Evolutionary conservation across 2,888 invertebrate species (phyloP), one percentile per base, ranked within the genome.

Genomic region (Danaus chrysippus): DNA sequence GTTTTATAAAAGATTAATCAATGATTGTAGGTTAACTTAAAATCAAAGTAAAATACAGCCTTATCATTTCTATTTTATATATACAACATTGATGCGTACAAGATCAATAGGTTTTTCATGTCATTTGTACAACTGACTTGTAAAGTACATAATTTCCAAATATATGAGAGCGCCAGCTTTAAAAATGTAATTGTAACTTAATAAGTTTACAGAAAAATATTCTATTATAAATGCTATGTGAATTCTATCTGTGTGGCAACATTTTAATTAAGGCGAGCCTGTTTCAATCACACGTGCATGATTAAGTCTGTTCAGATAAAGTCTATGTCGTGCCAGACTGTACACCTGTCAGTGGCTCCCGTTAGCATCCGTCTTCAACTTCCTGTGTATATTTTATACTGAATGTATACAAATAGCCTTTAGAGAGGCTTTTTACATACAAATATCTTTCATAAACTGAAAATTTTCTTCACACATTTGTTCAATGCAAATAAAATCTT

Each of bases 221-320:
- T 34, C 2, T 34, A 34, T 34, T 49, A 49, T 17, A 17, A 17
- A 17, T 10, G 17, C 10, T 17, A 49, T 17, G 10, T 17, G 10
- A 9, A 10, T 17, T 49, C 10, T 17, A n/a, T 17, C 49, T 9
- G 49, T 59, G 15, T 43, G 15, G 49, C 61, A 19, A 66, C 52
- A 19, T 61, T 63, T 61, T 63, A 66, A 61, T 61, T 63, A 59
- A 62, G 58, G 10, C 17, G 34, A n/a, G 34, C 59, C 59, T 56
- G 52, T 56, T 42, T 61, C 43, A 53, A 66, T 43, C 54, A 59
- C 56, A 63, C 56, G 56, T 61, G 63, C 56, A 56, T 59, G 63
- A 66, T 66, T 66, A 57, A 66, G 63, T 63, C 49, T 42, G 49
- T 58, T 42, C 46, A 59, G 60, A 61, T 53, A 66, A 59, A 66